Conservation (phyloP, 2,113 vertebrate genomes). For the Brevimyrus niger region DNA sequence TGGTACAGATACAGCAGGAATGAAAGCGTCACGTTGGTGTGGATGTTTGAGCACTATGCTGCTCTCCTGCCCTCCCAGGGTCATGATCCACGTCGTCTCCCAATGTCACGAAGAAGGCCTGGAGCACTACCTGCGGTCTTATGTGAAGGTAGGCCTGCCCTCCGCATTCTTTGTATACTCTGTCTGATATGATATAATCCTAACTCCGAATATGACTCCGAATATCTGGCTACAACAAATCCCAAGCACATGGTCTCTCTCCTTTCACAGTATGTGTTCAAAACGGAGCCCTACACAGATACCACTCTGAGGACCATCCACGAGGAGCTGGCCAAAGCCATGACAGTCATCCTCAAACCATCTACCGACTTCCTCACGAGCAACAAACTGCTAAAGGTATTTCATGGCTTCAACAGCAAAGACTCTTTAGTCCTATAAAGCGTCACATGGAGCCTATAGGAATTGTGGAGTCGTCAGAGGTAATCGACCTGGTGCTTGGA, state of each 20-base stretch:
- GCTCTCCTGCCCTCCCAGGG: constrained; percentile 57
- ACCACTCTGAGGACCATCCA: constrained; percentile 78
- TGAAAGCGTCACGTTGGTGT: not conserved
- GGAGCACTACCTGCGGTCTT: constrained; percentile 91
- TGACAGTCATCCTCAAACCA: constrained; percentile 93
- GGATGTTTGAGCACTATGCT: not conserved
- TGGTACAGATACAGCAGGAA: not conserved
- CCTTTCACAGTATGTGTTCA: constrained; percentile 80
- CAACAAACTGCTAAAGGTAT: constrained; percentile 96
- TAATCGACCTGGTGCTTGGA: not conserved
- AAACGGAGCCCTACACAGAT: constrained; percentile 76
- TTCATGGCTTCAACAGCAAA: not conserved
- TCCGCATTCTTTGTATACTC: not conserved
- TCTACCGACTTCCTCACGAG: constrained; percentile 96
- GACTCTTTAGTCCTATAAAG: not conserved
- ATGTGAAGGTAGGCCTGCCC: constrained; percentile 75
- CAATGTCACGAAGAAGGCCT: constrained; percentile 96
- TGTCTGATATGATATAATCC: not conserved
- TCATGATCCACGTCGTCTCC: constrained; percentile 93
- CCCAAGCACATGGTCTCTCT: not conserved
- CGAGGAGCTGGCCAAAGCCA: constrained; percentile 90
- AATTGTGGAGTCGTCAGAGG: not conserved
- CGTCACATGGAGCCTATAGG: too few species aligned
- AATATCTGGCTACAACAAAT: not conserved
- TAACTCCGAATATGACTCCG: not conserved